Conservation (phyloP, 1,140 invertebrate species). For the Camponotus pennsylvanicus region DNA sequence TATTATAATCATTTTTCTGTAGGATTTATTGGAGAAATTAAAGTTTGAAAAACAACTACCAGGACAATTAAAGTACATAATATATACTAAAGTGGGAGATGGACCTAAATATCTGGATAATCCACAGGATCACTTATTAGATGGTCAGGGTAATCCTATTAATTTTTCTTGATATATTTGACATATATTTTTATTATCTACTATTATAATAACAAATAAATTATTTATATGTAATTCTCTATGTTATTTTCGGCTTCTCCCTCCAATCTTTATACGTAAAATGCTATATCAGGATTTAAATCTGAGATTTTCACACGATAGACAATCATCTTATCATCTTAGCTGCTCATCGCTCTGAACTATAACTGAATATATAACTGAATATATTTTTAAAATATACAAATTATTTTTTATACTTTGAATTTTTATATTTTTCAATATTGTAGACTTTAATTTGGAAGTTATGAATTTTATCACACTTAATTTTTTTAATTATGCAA, state of each 20-base stretch:
- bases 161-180: conserved; percentile 44
- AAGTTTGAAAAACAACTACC: conserved; percentile 83
- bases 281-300: too few relatives aligned
- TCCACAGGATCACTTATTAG: conserved; percentile 87
- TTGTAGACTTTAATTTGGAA: too few relatives aligned
- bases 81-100: conserved; percentile 92
- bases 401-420: too few relatives aligned
- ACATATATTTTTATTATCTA: conserved; percentile 34
- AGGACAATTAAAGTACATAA: conserved; percentile 93
- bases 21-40: conserved; percentile 84
- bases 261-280: not conserved
- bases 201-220: conserved; percentile 5
- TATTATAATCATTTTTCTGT: conserved; percentile 62
- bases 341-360: too few relatives aligned
- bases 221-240: not conserved
- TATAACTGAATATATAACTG: too few relatives aligned
- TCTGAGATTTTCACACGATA: too few relatives aligned
- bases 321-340: too few relatives aligned
- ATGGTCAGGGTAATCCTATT: conserved; percentile 75
- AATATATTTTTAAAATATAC: too few relatives aligned
- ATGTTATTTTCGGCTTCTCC: not conserved
- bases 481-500: too few relatives aligned
- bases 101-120: conserved; percentile 88
- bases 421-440: too few relatives aligned
- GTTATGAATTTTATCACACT: too few relatives aligned